These are phyloP conservation scores for Caenorhabditis plicata DNA, from an alignment of 2,888 invertebrate genomes.

Conservation along the genomic window DNA sequence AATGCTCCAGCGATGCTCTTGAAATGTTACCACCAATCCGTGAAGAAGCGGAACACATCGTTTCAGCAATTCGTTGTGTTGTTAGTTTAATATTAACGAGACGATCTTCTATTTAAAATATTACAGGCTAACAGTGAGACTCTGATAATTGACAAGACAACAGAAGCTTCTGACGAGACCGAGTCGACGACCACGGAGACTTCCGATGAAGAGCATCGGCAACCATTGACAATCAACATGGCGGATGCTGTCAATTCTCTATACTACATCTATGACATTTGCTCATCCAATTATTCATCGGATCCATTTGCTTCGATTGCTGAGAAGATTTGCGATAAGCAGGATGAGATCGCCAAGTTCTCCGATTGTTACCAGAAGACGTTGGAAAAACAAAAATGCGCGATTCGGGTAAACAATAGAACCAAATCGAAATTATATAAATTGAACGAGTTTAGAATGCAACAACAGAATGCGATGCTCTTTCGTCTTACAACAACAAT, in stretches of 20 bases:
- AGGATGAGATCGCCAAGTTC: constrained; percentile 46
- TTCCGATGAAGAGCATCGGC: constrained; percentile 6
- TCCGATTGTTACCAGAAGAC: constrained; percentile 51
- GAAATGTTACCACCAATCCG: constrained; percentile 56
- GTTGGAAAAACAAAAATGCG: constrained; percentile 45
- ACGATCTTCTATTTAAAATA: too few species aligned
- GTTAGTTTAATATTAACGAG: too few species aligned
- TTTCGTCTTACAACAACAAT: constrained; percentile 57
- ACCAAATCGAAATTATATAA: too few species aligned
- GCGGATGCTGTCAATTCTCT: constrained; percentile 51
- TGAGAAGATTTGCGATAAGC: constrained; percentile 40
- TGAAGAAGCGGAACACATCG: constrained; percentile 54
- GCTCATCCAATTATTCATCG: constrained; percentile 37
- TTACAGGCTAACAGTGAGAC: too few species aligned
- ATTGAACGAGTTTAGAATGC: too few species aligned
- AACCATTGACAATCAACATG: constrained; percentile 33
- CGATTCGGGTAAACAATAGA: too few species aligned
- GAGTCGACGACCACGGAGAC: constrained; percentile 9
- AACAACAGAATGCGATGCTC: constrained; percentile 44
- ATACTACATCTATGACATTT: constrained; percentile 45
- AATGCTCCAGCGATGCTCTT: constrained; percentile 41
- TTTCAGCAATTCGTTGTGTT: constrained; percentile 42
- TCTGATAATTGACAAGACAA: constrained; percentile 15
- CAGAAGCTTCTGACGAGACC: constrained; percentile 9
- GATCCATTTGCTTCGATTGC: constrained; percentile 30